Percentiles rank a stretch among this genome's conserved stretches.
Conservation (phyloP, 1,140 invertebrate genomes). For the Pogonomyrmex californicus region DNA sequence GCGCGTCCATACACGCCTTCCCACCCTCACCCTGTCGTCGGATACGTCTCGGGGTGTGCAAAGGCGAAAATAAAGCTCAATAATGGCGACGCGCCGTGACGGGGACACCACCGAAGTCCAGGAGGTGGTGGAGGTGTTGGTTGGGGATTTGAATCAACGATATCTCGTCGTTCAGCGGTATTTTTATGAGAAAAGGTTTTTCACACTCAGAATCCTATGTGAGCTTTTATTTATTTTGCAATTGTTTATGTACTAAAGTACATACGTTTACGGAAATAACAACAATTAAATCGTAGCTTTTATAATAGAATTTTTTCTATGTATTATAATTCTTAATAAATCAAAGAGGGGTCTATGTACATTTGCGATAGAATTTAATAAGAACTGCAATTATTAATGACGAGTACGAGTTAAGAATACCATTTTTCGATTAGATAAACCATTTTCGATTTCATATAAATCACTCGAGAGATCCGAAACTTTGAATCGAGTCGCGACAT, state of each 20-base stretch:
- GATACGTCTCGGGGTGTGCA: constrained; percentile 29
- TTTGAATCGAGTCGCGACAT: constrained; percentile 21
- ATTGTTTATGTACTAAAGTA: background rate
- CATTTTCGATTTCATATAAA: constrained; percentile 16
- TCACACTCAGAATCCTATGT: background rate
- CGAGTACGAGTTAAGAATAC: background rate
- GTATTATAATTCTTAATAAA: background rate
- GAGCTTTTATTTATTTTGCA: background rate
- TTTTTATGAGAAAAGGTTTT: constrained; percentile 26
- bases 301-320: background rate
- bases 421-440: constrained; percentile 7
- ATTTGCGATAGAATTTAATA: background rate
- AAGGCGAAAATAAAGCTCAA: constrained; percentile 82
- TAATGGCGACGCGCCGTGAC: constrained; percentile 80
- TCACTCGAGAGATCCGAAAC: background rate
- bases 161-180: constrained; percentile 40
- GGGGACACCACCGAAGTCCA: constrained; percentile 49
- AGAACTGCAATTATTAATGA: background rate
- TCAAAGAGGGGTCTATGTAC: background rate
- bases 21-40: background rate
- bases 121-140: constrained; percentile 34
- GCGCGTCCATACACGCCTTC: constrained; percentile 70
- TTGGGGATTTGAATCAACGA: constrained; percentile 52
- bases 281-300: background rate
- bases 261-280: background rate